Evolutionary conservation across 2,113 vertebrate genomes (phyloP).

Genomic region (Halichoeres trimaculatus): DNA sequence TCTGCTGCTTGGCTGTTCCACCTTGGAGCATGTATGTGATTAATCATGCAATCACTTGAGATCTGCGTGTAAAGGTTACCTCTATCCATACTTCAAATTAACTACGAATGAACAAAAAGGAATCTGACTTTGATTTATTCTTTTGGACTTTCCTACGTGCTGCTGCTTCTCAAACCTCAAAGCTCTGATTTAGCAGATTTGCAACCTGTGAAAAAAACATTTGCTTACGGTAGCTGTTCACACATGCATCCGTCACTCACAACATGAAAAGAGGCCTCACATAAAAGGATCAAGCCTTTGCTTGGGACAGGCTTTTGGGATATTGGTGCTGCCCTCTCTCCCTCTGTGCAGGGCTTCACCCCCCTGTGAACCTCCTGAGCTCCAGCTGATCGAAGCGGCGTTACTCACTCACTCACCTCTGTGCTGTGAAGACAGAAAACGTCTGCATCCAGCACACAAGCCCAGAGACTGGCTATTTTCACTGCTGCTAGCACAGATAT

Average conservation of each 20-base stretch:
- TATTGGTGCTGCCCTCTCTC: conserved; percentile 20
- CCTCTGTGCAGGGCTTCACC: conserved; percentile 24
- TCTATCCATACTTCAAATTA: not conserved
- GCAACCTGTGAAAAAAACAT: conserved; percentile 37
- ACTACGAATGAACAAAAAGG: not conserved
- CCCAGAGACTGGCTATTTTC: conserved; percentile 36
- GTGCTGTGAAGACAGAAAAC: conserved; percentile 23
- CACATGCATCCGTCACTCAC: conserved; percentile 35
- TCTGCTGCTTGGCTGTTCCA: not conserved
- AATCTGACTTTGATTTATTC: conserved; percentile 31
- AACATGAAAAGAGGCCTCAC: conserved; percentile 49
- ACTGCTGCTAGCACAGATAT: conserved; percentile 27
- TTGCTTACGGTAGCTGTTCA: conserved; percentile 50
- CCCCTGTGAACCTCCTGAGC: conserved; percentile 35
- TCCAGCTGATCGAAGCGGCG: conserved; percentile 23
- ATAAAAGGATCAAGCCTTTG: conserved; percentile 57
- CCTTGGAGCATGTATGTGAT: not conserved
- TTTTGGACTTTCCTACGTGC: conserved; percentile 7
- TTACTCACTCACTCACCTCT: conserved; percentile 38
- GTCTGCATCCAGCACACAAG: not conserved
- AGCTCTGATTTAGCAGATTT: conserved; percentile 50
- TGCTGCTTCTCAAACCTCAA: conserved; percentile 22
- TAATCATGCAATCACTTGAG: not conserved
- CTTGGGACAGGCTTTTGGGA: conserved; percentile 32
- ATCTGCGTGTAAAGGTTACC: conserved; percentile 13